Evolutionary conservation across 2,113 vertebrate genomes (phyloP), one percentile per base, ranked within the genome.

Genomic region (Microcebus jonahi): DNA sequence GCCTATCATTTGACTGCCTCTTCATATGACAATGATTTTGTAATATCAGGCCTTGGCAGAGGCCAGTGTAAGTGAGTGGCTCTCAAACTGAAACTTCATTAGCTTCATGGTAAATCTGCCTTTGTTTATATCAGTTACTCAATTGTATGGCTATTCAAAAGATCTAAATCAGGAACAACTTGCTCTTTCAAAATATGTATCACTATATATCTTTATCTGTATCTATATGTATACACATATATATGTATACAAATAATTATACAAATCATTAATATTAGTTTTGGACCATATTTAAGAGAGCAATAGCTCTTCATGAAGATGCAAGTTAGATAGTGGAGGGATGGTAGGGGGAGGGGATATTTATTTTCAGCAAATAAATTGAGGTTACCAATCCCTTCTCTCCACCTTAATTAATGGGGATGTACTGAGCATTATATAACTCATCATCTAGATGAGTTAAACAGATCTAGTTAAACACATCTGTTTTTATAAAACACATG

Each of bases 361-460:
- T 90, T 59, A 50, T 80, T 67, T 95, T 87, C 23, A 61, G 23
- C n/a, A 59, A 90, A 83, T 94, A 76, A 87, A 57, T 15, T 50
- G 39, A 96, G 3, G 25, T 75, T 48, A 88, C 29, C 73, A 71
- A 63, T 91, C 12, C 45, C 29, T 93, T 65, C 25, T 88, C 17
- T 20, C 18, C 83, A 34, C 15, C 15, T 80, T 50, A 48, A 68
- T 81, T 59, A 90, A 73, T 67, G 57, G 11, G 21, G 2, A 39
- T 83, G 4, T 88, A 70, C 31, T 91, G 7, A 83, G 10, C n/a
- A 93, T 87, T 88, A 80, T 81, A 71, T 81, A 92, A 82, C 7
- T 85, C 18, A 67, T 4, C 39, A 65, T 34, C 0, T 55, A 71
- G 11, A 91, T 36, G 45, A 45, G 45, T 45, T 45, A 45, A 45